Base-by-base conservation (phyloP, 2,797 vertebrate genomes). In the Rhinichthys osculus region DNA sequence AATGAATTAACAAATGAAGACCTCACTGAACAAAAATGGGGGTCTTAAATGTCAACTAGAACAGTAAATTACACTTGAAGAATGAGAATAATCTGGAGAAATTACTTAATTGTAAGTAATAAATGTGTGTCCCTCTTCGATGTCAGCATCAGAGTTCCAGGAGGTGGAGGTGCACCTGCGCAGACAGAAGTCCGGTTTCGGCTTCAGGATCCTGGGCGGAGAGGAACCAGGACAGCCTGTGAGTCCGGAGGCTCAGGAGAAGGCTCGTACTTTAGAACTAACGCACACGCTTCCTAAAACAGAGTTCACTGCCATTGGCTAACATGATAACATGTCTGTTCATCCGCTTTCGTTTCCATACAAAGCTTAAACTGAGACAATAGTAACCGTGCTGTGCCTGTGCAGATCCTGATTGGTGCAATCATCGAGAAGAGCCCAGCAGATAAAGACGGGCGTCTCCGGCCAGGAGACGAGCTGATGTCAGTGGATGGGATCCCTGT, bases 371-470 rank as follows among this genome's bases (percentile, higher is more conserved):
- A 54, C 16, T 9, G 66, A 8, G 59, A 66, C 33, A 38, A 13
- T 79, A 59, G 88, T 86, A 70, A 33, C 76, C 47, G 87, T 70
- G 69, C 59, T n/a, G 42, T 35, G 14, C 81, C 4, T 87, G 21
- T 86, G 85, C 91, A 99, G 98, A 99, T 99, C 90, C 92, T 99
- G 89, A 99, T 99, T 0, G 98, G 98, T 73, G 98, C 98, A 0
- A 97, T 99, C 90, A 98, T 99, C 81, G 97, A 99, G 92, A 98
- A 98, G 96, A 99, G 98, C 85, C 98, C 98, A 0, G 98, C 98
- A 0, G 98, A 99, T 91, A 91, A 97, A 81, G 98, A 99, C 0
- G 98, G 98, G 4, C 97, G 98, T 14, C 92, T 99, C 23, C 96
- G 97, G 59, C 98, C 98, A 1, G 98, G 98, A 0, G 98, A 99